These are phyloP conservation scores for Oryzias melastigma DNA, from an alignment of 2,113 vertebrate genomes.

Conservation along the genomic window DNA sequence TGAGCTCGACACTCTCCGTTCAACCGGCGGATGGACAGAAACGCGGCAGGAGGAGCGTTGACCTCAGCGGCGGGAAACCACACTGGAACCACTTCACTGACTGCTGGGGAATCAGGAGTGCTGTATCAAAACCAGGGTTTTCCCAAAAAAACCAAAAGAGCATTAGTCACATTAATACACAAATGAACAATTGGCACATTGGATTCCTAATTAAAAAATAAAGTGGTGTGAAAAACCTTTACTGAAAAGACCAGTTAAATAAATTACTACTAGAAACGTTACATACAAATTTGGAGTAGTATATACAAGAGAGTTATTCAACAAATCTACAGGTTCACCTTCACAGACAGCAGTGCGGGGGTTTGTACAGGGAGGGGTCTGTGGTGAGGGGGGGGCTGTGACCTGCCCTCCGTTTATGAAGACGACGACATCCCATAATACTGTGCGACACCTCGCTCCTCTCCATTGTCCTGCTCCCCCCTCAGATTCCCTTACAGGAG, in stretches of 20 bases:
- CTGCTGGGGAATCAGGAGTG: conserved; percentile 36
- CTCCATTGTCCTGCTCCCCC: conserved; percentile 8
- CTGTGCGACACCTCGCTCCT: too few species aligned
- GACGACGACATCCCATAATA: too few species aligned
- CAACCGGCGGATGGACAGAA: too few species aligned
- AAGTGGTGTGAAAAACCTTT: conserved; percentile 74
- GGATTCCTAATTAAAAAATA: conserved; percentile 77
- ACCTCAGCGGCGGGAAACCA: background rate
- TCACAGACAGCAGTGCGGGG: conserved; percentile 71
- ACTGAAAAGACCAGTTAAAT: conserved; percentile 80
- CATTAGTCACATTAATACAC: conserved; percentile 81
- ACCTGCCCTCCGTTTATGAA: too few species aligned
- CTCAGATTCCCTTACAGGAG: conserved; percentile 52
- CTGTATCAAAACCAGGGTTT: conserved; percentile 57
- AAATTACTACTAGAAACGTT: conserved; percentile 83
- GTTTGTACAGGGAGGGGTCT: conserved; percentile 65
- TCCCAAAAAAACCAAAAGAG: conserved; percentile 56
- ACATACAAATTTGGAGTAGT: conserved; percentile 82
- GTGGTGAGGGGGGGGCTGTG: conserved; percentile 24
- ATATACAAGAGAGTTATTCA: conserved; percentile 81
- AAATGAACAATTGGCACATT: conserved; percentile 81
- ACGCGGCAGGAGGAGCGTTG: too few species aligned
- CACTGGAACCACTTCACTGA: background rate
- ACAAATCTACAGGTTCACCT: conserved; percentile 75
- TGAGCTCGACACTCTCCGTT: too few species aligned